Percentiles rank a stretch among this genome's conserved stretches.
These are phyloP conservation scores for Leptinotarsa tumamoca DNA, from an alignment of 2,888 invertebrate species.

Conservation along the genomic window DNA sequence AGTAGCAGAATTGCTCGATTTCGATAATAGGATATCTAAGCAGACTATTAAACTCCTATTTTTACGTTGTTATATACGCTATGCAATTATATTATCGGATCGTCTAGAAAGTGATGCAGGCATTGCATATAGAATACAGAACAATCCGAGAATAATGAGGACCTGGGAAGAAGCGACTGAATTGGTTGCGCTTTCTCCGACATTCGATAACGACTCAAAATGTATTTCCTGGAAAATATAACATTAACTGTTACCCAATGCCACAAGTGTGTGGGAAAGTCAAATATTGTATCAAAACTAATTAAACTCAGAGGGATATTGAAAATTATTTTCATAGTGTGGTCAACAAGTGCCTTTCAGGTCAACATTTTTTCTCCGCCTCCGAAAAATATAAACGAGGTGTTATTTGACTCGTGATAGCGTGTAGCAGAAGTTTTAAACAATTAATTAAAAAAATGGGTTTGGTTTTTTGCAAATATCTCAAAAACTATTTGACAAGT, in stretches of 20 bases:
- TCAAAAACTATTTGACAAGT: no score
- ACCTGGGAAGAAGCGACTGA: conserved; percentile 3
- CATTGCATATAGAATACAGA: conserved; percentile 12
- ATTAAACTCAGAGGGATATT: no score
- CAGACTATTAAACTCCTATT: conserved; percentile 13
- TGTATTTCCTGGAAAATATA: neutral
- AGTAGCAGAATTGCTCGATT: conserved; percentile 2
- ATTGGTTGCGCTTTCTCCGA: conserved; percentile 2
- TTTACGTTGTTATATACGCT: neutral
- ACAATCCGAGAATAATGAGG: conserved; percentile 2
- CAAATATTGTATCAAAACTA: no score
- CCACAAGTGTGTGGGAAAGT: no score
- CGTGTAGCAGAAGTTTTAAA: no score
- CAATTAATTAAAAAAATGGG: no score
- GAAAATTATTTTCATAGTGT: no score
- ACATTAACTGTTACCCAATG: neutral
- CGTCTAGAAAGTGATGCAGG: conserved; percentile 11
- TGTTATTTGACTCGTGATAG: no score
- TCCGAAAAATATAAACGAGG: no score
- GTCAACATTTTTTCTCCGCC: no score
- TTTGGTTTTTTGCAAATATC: no score
- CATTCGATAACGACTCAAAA: neutral
- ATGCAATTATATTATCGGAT: conserved; percentile 15
- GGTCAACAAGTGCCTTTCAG: no score
- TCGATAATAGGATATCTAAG: neutral